Evolutionary conservation across 2,888 invertebrate genomes (phyloP), one percentile per base, ranked within the genome.

Genomic region (Orthosia cruda): DNA sequence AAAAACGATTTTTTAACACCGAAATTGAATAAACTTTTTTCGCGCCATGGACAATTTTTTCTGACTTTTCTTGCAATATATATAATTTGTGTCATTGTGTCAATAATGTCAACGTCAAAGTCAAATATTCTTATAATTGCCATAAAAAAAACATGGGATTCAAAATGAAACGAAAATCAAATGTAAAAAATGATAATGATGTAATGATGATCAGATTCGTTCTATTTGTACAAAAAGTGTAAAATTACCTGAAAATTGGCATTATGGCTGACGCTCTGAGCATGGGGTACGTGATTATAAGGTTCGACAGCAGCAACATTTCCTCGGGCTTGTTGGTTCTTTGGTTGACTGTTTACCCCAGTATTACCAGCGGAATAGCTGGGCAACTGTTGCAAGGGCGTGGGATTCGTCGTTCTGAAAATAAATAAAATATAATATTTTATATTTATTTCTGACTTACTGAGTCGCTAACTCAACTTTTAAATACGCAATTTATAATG

Each of bases 231-330:
- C 0, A 15, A 7, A 58, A 20, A 18, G 2, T 32, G 12, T 47
- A 32, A 45, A 79, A 62, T 81, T 90, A 96, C 96, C 94, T 96
- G 96, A 83, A 95, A 95, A 86, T 97, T 96, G 63, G 93, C 91
- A 83, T 95, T 96, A 87, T 96, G 96, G 81, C 89, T 94, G 89
- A 96, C 93, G 84, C 97, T 97, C 81, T 97, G 97, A 54, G 97
- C 97, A 81, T 97, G 97, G 70, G 98, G 98, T 89, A 98, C 98
- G 90, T 98, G 98, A 90, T 98, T 98, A 93, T 98, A 99, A 5
- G 98, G 98, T 92, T 98, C 98, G 54, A 99, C 98, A 62, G 98
- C 98, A 23, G 98, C 98, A 78, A 99, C 98, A 94, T 99, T 98
- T 71, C 98, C 98, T 65, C 98, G 97, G 12, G 98, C 96, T 86